Percentiles rank a stretch among this genome's conserved stretches.
Evolutionary conservation across 2,888 invertebrate genomes (phyloP).

Genomic region (Perdita meconis): DNA sequence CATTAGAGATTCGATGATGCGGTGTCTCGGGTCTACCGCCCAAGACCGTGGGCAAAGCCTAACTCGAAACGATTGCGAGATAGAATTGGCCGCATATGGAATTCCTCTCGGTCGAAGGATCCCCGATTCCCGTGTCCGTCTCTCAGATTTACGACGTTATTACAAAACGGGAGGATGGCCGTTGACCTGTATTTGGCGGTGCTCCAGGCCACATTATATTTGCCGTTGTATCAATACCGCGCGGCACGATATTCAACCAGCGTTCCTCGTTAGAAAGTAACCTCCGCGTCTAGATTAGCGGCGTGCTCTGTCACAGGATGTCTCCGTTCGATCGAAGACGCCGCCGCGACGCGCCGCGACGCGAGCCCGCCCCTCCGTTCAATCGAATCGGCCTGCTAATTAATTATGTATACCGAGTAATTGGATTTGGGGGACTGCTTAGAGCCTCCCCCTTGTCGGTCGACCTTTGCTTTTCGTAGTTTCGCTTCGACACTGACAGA

Average conservation of each 20-base stretch:
- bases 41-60: slow-evolving; percentile 1
- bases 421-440: not conserved
- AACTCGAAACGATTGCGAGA: slow-evolving; percentile 34
- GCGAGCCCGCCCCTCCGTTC: too few species aligned
- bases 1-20: slow-evolving; percentile 61
- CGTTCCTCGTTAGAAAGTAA: slow-evolving; percentile 55
- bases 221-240: slow-evolving; percentile 61
- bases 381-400: slow-evolving; percentile 5
- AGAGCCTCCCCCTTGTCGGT: not conserved
- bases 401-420: slow-evolving; percentile 31
- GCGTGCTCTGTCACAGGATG: not conserved
- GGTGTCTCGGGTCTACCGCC: slow-evolving; percentile 1
- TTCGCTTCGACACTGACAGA: not conserved
- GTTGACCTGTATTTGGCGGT: slow-evolving; percentile 51
- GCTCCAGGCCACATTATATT: slow-evolving; percentile 65
- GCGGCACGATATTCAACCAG: slow-evolving; percentile 42
- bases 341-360: too few species aligned
- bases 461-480: slow-evolving; percentile 9
- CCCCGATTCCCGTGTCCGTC: slow-evolving; percentile 34
- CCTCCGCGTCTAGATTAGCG: slow-evolving; percentile 25
- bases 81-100: slow-evolving; percentile 27
- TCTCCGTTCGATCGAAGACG: slow-evolving; percentile 24
- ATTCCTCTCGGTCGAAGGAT: slow-evolving; percentile 25
- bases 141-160: slow-evolving; percentile 60
- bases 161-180: slow-evolving; percentile 60